Percentiles rank a stretch among this genome's conserved stretches.
Evolutionary conservation across 2,113 vertebrate genomes (phyloP).

Genomic region (Lipotes vexillifer): DNA sequence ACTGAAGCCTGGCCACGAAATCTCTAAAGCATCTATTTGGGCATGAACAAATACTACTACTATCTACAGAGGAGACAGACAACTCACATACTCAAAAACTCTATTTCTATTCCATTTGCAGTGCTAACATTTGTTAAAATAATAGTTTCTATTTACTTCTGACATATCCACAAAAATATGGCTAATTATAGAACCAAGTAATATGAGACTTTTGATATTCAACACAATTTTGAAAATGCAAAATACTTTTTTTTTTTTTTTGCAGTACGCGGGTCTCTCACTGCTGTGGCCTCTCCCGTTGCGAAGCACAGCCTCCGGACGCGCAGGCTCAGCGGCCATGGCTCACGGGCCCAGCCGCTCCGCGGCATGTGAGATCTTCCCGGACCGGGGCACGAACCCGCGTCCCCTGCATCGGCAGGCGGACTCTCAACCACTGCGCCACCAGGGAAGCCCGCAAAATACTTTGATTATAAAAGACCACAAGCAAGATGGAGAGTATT

Average conservation of each 20-base stretch:
- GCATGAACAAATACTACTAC: neutral
- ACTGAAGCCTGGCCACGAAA: neutral
- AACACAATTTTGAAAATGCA: neutral
- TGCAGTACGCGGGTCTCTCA: no score
- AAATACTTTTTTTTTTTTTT: neutral
- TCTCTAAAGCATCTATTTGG: neutral
- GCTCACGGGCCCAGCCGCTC: no score
- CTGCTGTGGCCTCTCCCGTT: no score
- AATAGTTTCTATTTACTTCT: neutral
- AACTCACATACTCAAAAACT: rapidly evolving
- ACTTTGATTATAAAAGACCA: neutral
- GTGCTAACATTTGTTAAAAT: neutral
- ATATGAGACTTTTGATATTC: neutral
- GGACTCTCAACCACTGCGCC: no score
- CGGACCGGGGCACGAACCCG: no score
- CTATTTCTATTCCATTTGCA: neutral
- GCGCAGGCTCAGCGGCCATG: no score
- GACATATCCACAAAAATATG: neutral
- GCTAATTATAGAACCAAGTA: neutral
- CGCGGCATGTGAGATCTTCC: no score
- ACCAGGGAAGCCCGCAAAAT: neutral
- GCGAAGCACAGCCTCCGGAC: no score
- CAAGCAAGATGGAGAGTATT: neutral
- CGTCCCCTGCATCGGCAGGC: no score
- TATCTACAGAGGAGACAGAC: neutral